Percentiles rank a stretch among this genome's conserved stretches.
Evolutionary conservation across 2,888 invertebrate genomes (phyloP).

Genomic region (Protodeltote pygarga): DNA sequence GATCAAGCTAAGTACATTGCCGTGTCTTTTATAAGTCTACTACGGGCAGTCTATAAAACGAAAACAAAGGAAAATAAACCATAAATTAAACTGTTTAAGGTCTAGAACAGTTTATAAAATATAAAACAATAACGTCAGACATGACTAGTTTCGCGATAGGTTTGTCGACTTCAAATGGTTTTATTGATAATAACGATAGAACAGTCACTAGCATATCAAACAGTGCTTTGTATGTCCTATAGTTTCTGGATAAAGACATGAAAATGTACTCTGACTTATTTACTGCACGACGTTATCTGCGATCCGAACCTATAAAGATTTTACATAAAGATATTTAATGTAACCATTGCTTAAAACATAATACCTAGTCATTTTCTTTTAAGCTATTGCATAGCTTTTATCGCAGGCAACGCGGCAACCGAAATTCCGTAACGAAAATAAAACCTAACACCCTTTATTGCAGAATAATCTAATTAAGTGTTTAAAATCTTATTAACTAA

Average conservation of each 20-base stretch:
- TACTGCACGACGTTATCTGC: conserved; percentile 1
- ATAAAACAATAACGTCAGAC: conserved; percentile 53
- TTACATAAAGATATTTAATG: background rate
- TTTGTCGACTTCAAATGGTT: conserved; percentile 63
- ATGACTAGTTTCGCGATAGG: conserved; percentile 52
- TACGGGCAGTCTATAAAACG: conserved; percentile 30
- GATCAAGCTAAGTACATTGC: conserved; percentile 52
- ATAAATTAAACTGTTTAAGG: background rate
- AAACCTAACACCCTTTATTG: too few species aligned
- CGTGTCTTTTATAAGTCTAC: conserved; percentile 46
- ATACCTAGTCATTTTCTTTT: background rate
- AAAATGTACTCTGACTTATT: conserved; percentile 18
- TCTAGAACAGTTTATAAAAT: conserved; percentile 12
- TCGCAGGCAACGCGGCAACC: too few species aligned
- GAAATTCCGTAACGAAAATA: too few species aligned
- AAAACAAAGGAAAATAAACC: conserved; percentile 28
- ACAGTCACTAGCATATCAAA: conserved; percentile 59
- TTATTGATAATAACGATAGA: conserved; percentile 61
- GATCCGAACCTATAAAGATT: conserved; percentile 18
- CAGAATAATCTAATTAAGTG: too few species aligned
- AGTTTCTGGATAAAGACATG: conserved; percentile 24
- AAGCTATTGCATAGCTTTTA: too few species aligned
- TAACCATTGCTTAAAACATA: conserved; percentile 2
- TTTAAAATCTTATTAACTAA: too few species aligned
- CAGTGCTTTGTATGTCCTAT: conserved; percentile 43